Conservation (phyloP, 2,888 invertebrate genomes). For the Drosophila infuscata region DNA sequence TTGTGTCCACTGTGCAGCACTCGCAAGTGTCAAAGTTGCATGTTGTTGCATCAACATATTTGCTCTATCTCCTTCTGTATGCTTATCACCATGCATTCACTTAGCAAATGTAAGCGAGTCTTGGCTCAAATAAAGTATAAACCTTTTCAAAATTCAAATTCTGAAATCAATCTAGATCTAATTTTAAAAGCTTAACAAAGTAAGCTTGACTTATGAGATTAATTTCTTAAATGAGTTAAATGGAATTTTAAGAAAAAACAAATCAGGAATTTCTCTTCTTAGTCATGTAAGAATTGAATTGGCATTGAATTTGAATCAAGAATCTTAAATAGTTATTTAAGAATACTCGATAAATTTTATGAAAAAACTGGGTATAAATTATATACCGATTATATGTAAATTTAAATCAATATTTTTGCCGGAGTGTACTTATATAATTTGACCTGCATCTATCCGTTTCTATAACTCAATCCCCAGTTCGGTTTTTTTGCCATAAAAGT, state of each 20-base stretch:
- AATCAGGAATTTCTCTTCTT: neutral
- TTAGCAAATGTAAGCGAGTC: neutral
- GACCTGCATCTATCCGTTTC: neutral
- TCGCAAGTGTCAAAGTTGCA: constrained; percentile 73
- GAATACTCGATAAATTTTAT: neutral
- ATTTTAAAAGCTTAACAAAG: too few species aligned
- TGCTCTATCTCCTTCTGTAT: constrained; percentile 28
- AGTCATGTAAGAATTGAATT: too few species aligned
- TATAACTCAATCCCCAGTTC: constrained; percentile 5
- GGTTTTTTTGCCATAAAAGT: constrained; percentile 37
- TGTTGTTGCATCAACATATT: constrained; percentile 77
- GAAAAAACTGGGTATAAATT: neutral
- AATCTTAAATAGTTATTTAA: neutral
- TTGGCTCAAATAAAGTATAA: neutral
- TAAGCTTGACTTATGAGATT: too few species aligned
- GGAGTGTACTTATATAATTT: neutral
- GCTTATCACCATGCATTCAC: constrained; percentile 5
- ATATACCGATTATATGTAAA: neutral
- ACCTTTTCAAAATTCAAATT: neutral
- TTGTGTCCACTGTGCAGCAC: constrained; percentile 14
- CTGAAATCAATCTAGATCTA: too few species aligned
- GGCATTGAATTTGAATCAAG: neutral
- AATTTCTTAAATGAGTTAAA: neutral
- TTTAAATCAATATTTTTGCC: neutral
- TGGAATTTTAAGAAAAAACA: too few species aligned